phyloP scores from a whole-genome alignment of 2,888 invertebrate species.

The Embidobia sp. region DNA sequence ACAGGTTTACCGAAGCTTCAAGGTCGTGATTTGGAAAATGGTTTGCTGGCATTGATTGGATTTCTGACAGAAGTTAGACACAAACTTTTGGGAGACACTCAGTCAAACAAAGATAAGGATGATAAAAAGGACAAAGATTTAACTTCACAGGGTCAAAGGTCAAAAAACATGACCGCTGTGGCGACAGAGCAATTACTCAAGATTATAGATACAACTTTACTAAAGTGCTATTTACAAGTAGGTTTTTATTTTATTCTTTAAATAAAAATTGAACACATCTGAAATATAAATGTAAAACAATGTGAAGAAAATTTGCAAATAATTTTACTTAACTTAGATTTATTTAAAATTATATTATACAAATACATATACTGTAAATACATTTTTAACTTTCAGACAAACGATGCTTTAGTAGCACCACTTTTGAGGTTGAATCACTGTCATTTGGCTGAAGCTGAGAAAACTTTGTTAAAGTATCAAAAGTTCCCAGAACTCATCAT shows the following conservation, averaged over 20 bases:
- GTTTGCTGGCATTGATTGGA: conserved; percentile 92
- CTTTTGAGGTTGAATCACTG: conserved; percentile 95
- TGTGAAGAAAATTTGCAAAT: too few relatives aligned
- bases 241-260: conserved; percentile 55
- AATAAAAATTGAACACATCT: too few relatives aligned
- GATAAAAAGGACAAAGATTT: conserved; percentile 72
- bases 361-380: conserved; percentile 11
- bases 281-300: too few relatives aligned
- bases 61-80: conserved; percentile 91
- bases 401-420: conserved; percentile 96
- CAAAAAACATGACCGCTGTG: conserved; percentile 80
- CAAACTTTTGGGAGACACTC: conserved; percentile 82
- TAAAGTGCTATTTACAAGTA: conserved; percentile 98
- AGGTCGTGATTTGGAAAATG: conserved; percentile 93
- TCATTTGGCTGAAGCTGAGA: conserved; percentile 96
- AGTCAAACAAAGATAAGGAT: conserved; percentile 73
- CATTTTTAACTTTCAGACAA: conserved; percentile 90
- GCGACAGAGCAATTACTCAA: conserved; percentile 88
- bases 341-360: not conserved
- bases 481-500: conserved; percentile 97
- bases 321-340: too few relatives aligned
- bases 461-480: conserved; percentile 91
- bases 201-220: conserved; percentile 97
- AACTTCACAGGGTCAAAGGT: conserved; percentile 69
- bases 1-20: conserved; percentile 85